A percentile compares a stretch with the other conserved stretches of the same genome.
Evolutionary conservation across 1,140 invertebrate genomes (phyloP).

Genomic region (Bombyx mori): ASM3026992v2 NC_085118.1:17317001-17317500

Average conservation of each 20-base stretch:
- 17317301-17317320: constrained; percentile 93
- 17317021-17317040: constrained; percentile 94
- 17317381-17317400: not conserved
- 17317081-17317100: constrained; percentile 58
- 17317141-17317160: not conserved
- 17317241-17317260: constrained; percentile 8
- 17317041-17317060: constrained; percentile 23
- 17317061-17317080: not conserved
- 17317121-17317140: constrained; percentile 1
- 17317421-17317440: not conserved
- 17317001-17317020: constrained; percentile 80
- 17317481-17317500: constrained; percentile 95
- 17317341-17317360: not conserved
- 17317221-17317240: constrained; percentile 69
- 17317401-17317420: constrained; percentile 2
- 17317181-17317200: constrained; percentile 73
- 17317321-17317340: constrained; percentile 20
- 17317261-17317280: not conserved
- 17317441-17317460: too few relatives aligned
- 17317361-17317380: constrained; percentile 74
- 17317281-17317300: constrained; percentile 82
- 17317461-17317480: too few relatives aligned
- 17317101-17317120: constrained; percentile 58
- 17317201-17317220: constrained; percentile 96
- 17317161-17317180: too few relatives aligned